Base-by-base conservation (phyloP, 2,888 invertebrate genomes). In the Tetanocera ferruginea region DNA sequence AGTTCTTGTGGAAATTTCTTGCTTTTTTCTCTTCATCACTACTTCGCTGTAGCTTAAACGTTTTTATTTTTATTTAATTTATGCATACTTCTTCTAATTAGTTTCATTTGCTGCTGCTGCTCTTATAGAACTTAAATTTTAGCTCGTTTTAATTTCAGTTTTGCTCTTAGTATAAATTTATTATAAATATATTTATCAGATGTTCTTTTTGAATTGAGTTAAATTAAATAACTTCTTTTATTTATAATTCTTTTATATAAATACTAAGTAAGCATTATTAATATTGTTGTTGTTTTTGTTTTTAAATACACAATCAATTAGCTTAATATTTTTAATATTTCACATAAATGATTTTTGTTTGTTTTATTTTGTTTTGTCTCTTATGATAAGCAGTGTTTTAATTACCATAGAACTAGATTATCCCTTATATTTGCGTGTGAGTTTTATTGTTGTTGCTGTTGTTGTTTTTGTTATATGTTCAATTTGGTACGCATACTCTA, bases 371-470 rank as follows among this genome's bases (percentile, higher is more conserved):
- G 2, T 64, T 64, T 64, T 64, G 17, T 72, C 23, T 19, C 60
- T 57, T 25, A 34, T 51, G 52, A 70, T 72, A 72, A 72, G 51
- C 31, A 8, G 70, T 70, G 6, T 72, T 70, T 62, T 70, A 2
- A 23, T 19, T 34, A 51, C n/a, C 55, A 43, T 62, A 72, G 49
- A 73, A 73, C 60, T 73, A 60, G 62, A 73, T 73, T 49, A 73
- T 62, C n/a, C 19, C 28, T 62, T 62, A 60, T 73, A 28, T 62
- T 60, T 52, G 70, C 70, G 31, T 55, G 71, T 72, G 60, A 23
- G 60, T 51, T 25, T 74, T 74, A 60, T 60, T 60, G 72, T 72
- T 72, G 71, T 71, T 71, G 55, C 19, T 73, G 23, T 52, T 75
- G 19, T 2, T 49, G 17, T 69, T 25, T 25, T 51, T 51, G 60